Percentiles rank a stretch among this genome's conserved stretches.
Conservation (phyloP, 2,113 vertebrate genomes). For the Sorex fumeus region DNA sequence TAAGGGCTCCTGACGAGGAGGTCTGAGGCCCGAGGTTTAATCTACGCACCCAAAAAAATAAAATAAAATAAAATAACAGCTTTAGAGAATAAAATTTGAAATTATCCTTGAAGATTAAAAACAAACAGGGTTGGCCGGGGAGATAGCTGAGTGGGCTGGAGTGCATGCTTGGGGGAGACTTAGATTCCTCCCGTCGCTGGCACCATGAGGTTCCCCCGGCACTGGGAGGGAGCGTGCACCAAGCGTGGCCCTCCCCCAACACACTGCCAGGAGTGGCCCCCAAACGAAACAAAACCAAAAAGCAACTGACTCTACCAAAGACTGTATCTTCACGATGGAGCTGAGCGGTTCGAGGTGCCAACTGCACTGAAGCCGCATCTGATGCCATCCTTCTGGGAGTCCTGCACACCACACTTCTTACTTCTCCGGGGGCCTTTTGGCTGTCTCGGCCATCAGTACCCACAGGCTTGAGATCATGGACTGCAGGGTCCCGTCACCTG, state of each 20-base stretch:
- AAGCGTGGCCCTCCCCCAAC: no score
- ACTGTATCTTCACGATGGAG: constrained; percentile 17
- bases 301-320: background rate
- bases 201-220: no score
- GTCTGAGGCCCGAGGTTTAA: no score
- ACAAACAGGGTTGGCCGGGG: background rate
- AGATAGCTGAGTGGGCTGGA: no score
- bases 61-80: background rate
- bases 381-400: constrained; percentile 3
- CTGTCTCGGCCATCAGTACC: constrained; percentile 57
- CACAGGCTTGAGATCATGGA: constrained; percentile 87
- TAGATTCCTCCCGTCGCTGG: background rate
- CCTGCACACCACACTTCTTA: constrained; percentile 62
- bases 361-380: background rate
- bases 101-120: constrained; percentile 19
- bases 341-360: background rate
- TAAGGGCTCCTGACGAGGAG: background rate
- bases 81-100: constrained; percentile 46
- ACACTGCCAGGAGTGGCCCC: no score
- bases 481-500: constrained; percentile 91
- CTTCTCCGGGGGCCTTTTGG: constrained; percentile 80
- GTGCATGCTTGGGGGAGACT: background rate
- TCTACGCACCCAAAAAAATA: no score
- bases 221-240: no score
- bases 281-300: background rate